Base-by-base conservation (phyloP, 2,113 vertebrate genomes). In the Leptosomus discolor region DNA sequence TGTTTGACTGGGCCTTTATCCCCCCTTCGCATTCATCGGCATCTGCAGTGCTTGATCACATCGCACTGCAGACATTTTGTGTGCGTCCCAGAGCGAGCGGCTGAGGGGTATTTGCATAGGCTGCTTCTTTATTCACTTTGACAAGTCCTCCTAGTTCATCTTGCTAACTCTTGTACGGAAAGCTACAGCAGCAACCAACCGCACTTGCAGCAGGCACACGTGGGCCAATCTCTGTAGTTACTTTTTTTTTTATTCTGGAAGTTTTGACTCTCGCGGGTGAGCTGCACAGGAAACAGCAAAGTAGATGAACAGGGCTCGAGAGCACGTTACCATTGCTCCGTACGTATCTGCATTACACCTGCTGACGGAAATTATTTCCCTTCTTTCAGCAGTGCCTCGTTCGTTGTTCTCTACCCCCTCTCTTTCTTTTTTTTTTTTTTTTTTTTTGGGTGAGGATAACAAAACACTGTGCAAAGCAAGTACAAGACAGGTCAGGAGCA, bases 101-200 rank as follows among this genome's bases (percentile, higher is more conserved):
- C 19, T 7, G 50, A 77, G 85, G 51, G 74, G 30, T 48, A 29
- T 94, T 92, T 90, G 88, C 64, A n/a, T 43, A 36, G 68, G 73
- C 78, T 89, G 81, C 69, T 65, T 9, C 75, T 84, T 84, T 39
- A 79, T 85, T 92, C 68, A 15, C 71, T 88, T 54, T 82, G 79
- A 92, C 95, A 96, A 88, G 88, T 69, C 75, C 61, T 92, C 83
- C 96, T 65, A 88, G 81, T 53, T 86, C 80, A 36, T 58, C 63
- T 73, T 6, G 1, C 65, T 77, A 67, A 24, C 61, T 83, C 57
- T 13, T 6, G 7, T 2, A 45, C 64, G 19, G 60, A 61, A 57
- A 70, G 60, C 68, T 22, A 6, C 60, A 1, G 15, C 84, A 63
- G 84, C 53, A 60, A 16, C 22, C 46, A 12, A 6, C 43, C 0